Percentiles rank a stretch among this genome's conserved stretches.
Evolutionary conservation across 2,113 vertebrate species (phyloP).

Genomic region (Paedocypris sp.): DNA sequence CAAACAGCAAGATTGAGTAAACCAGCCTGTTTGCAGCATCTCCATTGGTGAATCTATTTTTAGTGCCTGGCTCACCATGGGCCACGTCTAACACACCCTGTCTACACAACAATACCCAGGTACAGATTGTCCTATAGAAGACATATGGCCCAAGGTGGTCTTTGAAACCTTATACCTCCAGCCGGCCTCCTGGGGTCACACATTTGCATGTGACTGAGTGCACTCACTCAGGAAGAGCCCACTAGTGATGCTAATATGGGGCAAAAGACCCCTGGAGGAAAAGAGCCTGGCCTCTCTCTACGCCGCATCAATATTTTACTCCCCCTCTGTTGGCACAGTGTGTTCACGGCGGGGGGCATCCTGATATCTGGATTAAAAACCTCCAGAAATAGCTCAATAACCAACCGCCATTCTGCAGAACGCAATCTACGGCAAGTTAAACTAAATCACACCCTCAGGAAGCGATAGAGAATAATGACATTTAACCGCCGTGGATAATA

Average conservation of each 20-base stretch:
- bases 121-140: not conserved
- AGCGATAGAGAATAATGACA: no score
- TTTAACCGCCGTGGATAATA: no score
- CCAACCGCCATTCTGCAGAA: not conserved
- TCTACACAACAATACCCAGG: not conserved
- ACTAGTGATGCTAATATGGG: constrained; percentile 28
- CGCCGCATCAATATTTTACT: constrained; percentile 41
- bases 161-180: constrained; percentile 1
- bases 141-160: not conserved
- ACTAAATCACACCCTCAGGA: not conserved
- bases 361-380: constrained; percentile 28
- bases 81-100: no score
- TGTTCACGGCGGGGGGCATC: constrained; percentile 26
- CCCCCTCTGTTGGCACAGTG: constrained; percentile 28
- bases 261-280: constrained; percentile 34
- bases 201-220: constrained; percentile 8
- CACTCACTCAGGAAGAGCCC: constrained; percentile 4
- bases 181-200: constrained; percentile 12
- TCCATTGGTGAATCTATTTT: no score
- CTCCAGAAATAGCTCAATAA: constrained; percentile 32
- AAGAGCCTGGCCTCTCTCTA: constrained; percentile 8
- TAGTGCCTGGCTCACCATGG: no score
- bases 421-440: not conserved
- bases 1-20: constrained; percentile 10
- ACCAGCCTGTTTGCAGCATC: not conserved